Percentiles rank a stretch among this genome's conserved stretches.
Evolutionary conservation across 1,140 invertebrate species (phyloP).

Genomic region (Trachymyrmex septentrionalis): DNA sequence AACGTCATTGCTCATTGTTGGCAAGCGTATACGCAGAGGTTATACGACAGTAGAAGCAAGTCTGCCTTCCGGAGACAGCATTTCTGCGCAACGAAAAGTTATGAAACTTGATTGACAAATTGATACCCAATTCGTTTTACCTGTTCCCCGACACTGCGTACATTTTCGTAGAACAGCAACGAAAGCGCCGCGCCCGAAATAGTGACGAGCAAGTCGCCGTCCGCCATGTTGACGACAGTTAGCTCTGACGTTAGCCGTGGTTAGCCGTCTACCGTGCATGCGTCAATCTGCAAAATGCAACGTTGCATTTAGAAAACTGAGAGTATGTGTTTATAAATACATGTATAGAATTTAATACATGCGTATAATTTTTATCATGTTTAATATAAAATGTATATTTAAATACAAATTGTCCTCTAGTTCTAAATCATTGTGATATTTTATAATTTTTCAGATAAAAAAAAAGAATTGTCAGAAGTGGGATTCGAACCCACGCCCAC

Average conservation of each 20-base stretch:
- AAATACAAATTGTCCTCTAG: neutral
- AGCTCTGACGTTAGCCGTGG: slow-evolving; percentile 25
- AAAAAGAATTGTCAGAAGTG: slow-evolving; percentile 91
- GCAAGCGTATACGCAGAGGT: slow-evolving; percentile 11
- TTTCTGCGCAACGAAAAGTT: neutral
- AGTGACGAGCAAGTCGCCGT: slow-evolving; percentile 81
- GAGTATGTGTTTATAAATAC: neutral
- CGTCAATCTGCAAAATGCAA: neutral
- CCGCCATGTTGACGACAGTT: slow-evolving; percentile 82
- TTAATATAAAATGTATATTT: neutral
- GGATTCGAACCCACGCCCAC: slow-evolving; percentile 96
- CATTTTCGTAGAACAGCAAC: slow-evolving; percentile 89
- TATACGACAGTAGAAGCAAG: slow-evolving; percentile 18
- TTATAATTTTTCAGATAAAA: slow-evolving; percentile 64
- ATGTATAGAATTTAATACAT: neutral
- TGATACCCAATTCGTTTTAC: slow-evolving; percentile 79
- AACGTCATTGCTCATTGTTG: slow-evolving; percentile 10
- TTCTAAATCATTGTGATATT: neutral
- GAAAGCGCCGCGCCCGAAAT: slow-evolving; percentile 88
- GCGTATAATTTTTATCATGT: neutral
- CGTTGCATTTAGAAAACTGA: slow-evolving; percentile 9
- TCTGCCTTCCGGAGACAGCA: neutral
- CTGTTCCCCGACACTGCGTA: slow-evolving; percentile 87
- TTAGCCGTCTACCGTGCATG: neutral
- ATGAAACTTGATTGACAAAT: neutral